Evolutionary conservation across 2,797 vertebrate genomes (phyloP), one percentile per base, ranked within the genome.

Genomic region (Pseudotriccus pelzelni): DNA sequence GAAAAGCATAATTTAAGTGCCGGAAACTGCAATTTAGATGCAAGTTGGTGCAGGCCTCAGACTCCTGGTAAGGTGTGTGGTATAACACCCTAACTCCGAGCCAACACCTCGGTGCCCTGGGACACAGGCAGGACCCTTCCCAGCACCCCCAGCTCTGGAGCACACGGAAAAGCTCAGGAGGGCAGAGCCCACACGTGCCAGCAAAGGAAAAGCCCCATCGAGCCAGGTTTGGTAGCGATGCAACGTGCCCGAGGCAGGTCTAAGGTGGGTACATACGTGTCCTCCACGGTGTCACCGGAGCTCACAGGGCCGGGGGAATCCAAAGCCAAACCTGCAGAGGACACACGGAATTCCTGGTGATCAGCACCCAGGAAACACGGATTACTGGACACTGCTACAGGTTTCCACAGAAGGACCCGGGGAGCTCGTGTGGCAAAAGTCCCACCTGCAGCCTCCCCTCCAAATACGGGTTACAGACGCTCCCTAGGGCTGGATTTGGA

Each of bases 251-350:
- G 9, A 21, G 21, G 11, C 21, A 10, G 37, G 32, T 16, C 18
- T 4, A 62, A 14, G 8, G 4, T 1, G 50, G 56, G 24, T 70
- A 98, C 97, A 4, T 97, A 98, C 98, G 46, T 95, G 95, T 98
- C 97, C 30, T 97, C 97, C 82, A 70, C 1, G 75, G 53, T 8
- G 10, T 95, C 80, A 2, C 89, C 89, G 0, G 94, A 88, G 63
- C 93, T 62, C 8, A 90, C 36, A 6, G 97, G 95, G 19, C 90
- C 89, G 1, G 98, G 98, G 2, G 96, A 98, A 95, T 98, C 97
- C 93, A 98, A 37, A 84, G 96, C 98, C 88, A 97, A 97, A 50
- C 98, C 98, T 98, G 94, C 70, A 21, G 27, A 56, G 72, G 19
- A 84, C 6, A 91, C 64, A 82, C 6, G 53, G 14, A 6, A 25